These are phyloP conservation scores for Amphiprion clarkii DNA, from an alignment of 2,797 vertebrate genomes.

Conservation along the genomic window DNA sequence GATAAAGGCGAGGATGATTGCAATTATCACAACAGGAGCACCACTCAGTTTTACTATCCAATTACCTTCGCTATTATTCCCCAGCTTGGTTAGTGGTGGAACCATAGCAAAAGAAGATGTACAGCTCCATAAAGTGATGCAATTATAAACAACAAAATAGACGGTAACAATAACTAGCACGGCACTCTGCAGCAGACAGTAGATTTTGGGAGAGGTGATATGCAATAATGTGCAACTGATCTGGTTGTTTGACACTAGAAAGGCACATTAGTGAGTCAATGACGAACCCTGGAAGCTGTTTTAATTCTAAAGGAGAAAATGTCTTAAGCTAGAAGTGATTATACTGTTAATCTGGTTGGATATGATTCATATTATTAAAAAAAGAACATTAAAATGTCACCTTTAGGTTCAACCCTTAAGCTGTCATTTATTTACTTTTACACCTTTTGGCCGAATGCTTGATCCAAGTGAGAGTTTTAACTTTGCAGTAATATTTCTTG, in stretches of 20 bases:
- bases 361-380: conserved; percentile 23
- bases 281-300: conserved; percentile 8
- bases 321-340: conserved; percentile 15
- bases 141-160: conserved; percentile 33
- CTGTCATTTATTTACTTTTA: conserved; percentile 20
- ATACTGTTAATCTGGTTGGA: conserved; percentile 4
- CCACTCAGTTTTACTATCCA: conserved; percentile 31
- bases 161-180: not conserved
- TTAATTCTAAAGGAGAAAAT: conserved; percentile 3
- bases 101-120: conserved; percentile 19
- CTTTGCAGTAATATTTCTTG: not conserved
- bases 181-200: conserved; percentile 11
- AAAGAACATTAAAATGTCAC: conserved; percentile 16
- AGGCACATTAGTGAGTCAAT: not conserved
- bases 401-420: conserved; percentile 11
- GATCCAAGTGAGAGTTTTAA: conserved; percentile 10
- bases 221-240: not conserved
- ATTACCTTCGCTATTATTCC: conserved; percentile 39
- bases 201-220: conserved; percentile 5
- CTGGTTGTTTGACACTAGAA: not conserved
- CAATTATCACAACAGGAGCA: conserved; percentile 40
- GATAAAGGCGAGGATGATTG: conserved; percentile 29
- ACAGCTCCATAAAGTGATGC: conserved; percentile 5
- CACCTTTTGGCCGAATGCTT: conserved; percentile 26
- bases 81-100: conserved; percentile 20